These are phyloP conservation scores for Smittia aterrima DNA, from an alignment of 2,888 invertebrate species.

Conservation along the genomic window DNA sequence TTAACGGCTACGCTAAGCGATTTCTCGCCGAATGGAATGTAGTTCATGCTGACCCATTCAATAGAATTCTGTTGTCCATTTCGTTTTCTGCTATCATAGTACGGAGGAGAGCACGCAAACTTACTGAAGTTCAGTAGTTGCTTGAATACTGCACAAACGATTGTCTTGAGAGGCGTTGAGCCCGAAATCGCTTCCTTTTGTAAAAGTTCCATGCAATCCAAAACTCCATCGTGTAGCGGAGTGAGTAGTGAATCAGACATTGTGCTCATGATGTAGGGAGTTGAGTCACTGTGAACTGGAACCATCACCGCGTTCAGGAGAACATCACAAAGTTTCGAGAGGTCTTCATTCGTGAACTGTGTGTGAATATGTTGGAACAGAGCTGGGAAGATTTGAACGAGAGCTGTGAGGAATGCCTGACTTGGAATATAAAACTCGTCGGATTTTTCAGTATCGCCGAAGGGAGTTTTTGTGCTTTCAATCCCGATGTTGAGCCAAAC, in stretches of 20 bases:
- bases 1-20: slow-evolving; percentile 71
- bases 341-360: slow-evolving; percentile 64
- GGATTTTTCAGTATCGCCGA: slow-evolving; percentile 46
- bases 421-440: slow-evolving; percentile 80
- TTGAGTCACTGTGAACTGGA: slow-evolving; percentile 76
- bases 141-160: slow-evolving; percentile 67
- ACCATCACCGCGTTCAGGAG: slow-evolving; percentile 75
- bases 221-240: slow-evolving; percentile 77
- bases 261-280: slow-evolving; percentile 77
- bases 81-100: slow-evolving; percentile 53
- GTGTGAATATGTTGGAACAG: slow-evolving; percentile 85
- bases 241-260: slow-evolving; percentile 77
- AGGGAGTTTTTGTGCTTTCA: slow-evolving; percentile 66
- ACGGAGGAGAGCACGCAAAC: slow-evolving; percentile 68
- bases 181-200: slow-evolving; percentile 71
- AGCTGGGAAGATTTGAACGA: slow-evolving; percentile 93
- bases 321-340: slow-evolving; percentile 74
- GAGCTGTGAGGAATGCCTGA: slow-evolving; percentile 88
- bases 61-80: slow-evolving; percentile 54
- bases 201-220: slow-evolving; percentile 83
- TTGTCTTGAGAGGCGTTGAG: slow-evolving; percentile 59
- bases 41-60: slow-evolving; percentile 77
- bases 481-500: slow-evolving; percentile 88
- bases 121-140: slow-evolving; percentile 66
- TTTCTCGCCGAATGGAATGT: slow-evolving; percentile 83